These are phyloP conservation scores for Bruchidius siliquastri DNA, from an alignment of 2,888 invertebrate species.

Conservation along the genomic window DNA sequence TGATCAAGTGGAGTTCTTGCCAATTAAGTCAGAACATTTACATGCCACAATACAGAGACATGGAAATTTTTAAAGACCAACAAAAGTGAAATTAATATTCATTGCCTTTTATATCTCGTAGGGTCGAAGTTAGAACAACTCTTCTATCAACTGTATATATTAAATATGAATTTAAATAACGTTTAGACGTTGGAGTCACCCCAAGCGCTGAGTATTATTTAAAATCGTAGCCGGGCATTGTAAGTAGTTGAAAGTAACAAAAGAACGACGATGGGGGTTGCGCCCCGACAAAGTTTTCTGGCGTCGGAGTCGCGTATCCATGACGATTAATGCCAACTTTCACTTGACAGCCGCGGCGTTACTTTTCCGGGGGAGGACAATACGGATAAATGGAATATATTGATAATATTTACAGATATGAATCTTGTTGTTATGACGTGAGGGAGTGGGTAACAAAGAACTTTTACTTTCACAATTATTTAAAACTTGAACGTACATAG, in stretches of 20 bases:
- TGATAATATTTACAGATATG: neutral
- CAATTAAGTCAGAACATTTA: neutral
- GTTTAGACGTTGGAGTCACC: constrained; percentile 33
- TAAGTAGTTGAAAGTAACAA: constrained; percentile 39
- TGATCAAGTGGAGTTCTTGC: neutral
- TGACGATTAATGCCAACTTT: constrained; percentile 42
- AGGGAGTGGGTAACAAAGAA: no score
- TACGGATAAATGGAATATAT: neutral
- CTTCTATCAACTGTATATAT: constrained; percentile 36
- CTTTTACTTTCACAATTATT: no score
- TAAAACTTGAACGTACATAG: no score
- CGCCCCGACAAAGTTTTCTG: constrained; percentile 33
- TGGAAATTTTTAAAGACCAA: constrained; percentile 26
- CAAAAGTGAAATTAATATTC: constrained; percentile 41
- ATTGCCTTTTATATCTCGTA: constrained; percentile 30
- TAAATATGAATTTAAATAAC: constrained; percentile 45
- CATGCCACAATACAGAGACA: constrained; percentile 19
- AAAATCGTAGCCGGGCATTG: constrained; percentile 38
- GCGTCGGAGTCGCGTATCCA: constrained; percentile 43
- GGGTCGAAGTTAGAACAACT: constrained; percentile 15
- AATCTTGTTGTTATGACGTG: neutral
- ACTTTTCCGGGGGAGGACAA: neutral
- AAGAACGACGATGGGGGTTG: constrained; percentile 29
- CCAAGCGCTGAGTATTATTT: constrained; percentile 32
- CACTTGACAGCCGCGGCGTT: constrained; percentile 6